Percentiles rank a stretch among this genome's conserved stretches.
phyloP scores from a whole-genome alignment of 2,797 vertebrate genomes.

The Eleutherodactylus coqui region DNA sequence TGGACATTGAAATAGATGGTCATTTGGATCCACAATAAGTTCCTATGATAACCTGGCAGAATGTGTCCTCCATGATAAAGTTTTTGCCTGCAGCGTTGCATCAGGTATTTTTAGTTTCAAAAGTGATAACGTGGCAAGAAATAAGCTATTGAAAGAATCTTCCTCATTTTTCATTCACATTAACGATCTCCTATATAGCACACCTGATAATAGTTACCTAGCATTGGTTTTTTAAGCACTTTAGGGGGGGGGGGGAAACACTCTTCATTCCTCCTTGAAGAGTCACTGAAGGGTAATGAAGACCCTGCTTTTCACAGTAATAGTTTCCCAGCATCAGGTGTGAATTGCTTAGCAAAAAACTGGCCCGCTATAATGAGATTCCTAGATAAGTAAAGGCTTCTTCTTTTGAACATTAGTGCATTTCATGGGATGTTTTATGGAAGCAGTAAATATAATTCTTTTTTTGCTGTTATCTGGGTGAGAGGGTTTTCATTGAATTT shows the following conservation, averaged over 20 bases:
- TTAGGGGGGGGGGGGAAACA: not conserved
- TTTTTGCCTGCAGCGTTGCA: not conserved
- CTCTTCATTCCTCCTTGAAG: conserved; percentile 7
- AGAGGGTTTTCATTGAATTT: conserved; percentile 3
- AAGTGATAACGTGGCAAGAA: not conserved
- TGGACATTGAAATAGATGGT: too few species aligned
- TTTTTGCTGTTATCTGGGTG: conserved; percentile 4
- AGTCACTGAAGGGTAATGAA: conserved; percentile 20
- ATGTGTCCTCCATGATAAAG: too few species aligned
- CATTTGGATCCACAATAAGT: too few species aligned
- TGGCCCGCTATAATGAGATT: conserved; percentile 17
- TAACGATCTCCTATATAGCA: not conserved
- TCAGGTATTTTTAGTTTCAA: not conserved
- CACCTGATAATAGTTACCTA: not conserved
- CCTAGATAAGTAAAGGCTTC: conserved; percentile 10
- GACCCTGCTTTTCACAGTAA: not conserved
- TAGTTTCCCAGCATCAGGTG: conserved; percentile 14
- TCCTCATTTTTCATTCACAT: not conserved
- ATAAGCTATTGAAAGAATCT: not conserved
- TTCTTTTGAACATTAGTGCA: conserved; percentile 11
- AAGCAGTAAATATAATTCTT: conserved; percentile 34
- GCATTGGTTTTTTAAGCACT: not conserved
- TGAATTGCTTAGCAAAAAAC: conserved; percentile 31
- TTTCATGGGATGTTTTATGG: conserved; percentile 34
- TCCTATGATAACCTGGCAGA: too few species aligned